Base-by-base conservation (phyloP, 1,140 invertebrate species). In the Carposina sasakii region DNA sequence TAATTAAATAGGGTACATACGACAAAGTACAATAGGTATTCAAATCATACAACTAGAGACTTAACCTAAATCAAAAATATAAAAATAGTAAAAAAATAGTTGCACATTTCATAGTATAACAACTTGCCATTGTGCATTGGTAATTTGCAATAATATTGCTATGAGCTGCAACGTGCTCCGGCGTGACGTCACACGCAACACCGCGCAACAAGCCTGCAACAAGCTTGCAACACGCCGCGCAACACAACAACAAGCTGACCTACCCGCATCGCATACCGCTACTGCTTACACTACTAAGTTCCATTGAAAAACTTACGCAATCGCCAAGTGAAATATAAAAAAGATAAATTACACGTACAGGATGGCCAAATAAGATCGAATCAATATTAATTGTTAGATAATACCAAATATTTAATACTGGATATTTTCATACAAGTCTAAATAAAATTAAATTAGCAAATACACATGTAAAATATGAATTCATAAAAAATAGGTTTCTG, bases 301-400 rank as follows among this genome's bases (percentile, higher is more conserved):
- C 76, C 67, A 81, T 73, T 78, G 75, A 81, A 77, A 81, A 75
- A 77, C 79, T 72, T 66, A 63, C 49, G 66, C 60, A 64, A 64
- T 56, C 56, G 76, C 76, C 75, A 60, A 81, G 69, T 78, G 74
- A 81, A 78, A 76, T 81, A 77, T 81, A 84, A 81, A 81, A 84
- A 81, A 83, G 77, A 81, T 81, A 81, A 84, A 83, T 81, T 79
- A 84, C 77, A 84, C 71, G 75, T n/a, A n/a, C n/a, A n/a, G n/a
- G n/a, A n/a, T n/a, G n/a, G n/a, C n/a, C n/a, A n/a, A n/a, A n/a
- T n/a, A n/a, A n/a, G n/a, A n/a, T n/a, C n/a, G n/a, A n/a, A n/a
- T n/a, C n/a, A n/a, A n/a, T n/a, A n/a, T n/a, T n/a, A n/a, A n/a
- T n/a, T n/a, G n/a, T n/a, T n/a, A n/a, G n/a, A n/a, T n/a, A n/a